phyloP scores from a whole-genome alignment of 53 echinoderm and acorn worm genomes.

The Arbacia lixula region DNA sequence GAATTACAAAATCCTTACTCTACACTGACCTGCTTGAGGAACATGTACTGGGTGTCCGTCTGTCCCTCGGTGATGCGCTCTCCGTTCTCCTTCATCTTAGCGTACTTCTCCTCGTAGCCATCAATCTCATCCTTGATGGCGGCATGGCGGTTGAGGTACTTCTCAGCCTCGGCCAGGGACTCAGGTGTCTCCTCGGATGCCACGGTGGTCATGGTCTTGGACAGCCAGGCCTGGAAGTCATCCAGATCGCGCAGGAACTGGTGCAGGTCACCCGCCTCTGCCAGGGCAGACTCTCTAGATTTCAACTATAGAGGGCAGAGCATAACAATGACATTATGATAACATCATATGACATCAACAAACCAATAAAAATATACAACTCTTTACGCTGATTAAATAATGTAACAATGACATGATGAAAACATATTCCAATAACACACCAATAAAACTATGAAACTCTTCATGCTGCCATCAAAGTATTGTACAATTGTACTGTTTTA shows the following conservation, averaged over 20 bases:
- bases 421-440: too few relatives aligned
- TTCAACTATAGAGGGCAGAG: constrained; percentile 81
- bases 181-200: constrained; percentile 98
- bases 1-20: too few relatives aligned
- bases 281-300: constrained; percentile 89
- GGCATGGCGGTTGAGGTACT: constrained; percentile 96
- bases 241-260: constrained; percentile 98
- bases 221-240: constrained; percentile 99
- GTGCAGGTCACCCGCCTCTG: constrained; percentile 96
- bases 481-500: too few relatives aligned
- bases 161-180: constrained; percentile 95
- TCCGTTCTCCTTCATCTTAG: constrained; percentile 97
- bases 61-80: constrained; percentile 95
- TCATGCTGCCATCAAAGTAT: too few relatives aligned
- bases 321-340: too few relatives aligned
- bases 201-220: constrained; percentile 93
- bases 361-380: too few relatives aligned
- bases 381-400: too few relatives aligned
- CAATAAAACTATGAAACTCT: too few relatives aligned
- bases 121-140: constrained; percentile 99
- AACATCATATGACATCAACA: too few relatives aligned
- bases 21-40: constrained; percentile 99
- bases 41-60: constrained; percentile 99
- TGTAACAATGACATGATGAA: too few relatives aligned
- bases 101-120: constrained; percentile 98